A percentile compares a stretch with the other conserved stretches of the same genome.
Conservation (phyloP, 2,113 vertebrate genomes). For the Menidia beryllina region DNA sequence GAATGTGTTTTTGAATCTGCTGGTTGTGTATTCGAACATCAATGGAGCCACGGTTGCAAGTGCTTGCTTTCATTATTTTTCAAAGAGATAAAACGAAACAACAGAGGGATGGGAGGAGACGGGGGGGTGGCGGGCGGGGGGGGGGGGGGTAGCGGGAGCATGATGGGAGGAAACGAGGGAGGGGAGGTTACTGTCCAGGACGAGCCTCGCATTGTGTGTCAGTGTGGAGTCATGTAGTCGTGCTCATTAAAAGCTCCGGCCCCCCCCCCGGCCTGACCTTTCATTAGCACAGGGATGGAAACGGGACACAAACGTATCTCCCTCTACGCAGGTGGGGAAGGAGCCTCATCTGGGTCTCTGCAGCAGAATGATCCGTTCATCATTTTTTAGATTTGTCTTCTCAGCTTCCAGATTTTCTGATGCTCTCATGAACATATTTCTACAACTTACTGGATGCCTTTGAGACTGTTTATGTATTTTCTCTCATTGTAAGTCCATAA, state of each 20-base stretch:
- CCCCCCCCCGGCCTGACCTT: conserved; percentile 26
- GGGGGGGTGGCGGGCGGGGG: background rate
- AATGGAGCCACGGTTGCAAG: conserved; percentile 89
- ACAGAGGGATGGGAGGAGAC: conserved; percentile 76
- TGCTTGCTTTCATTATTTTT: conserved; percentile 95
- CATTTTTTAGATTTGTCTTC: too few relatives aligned
- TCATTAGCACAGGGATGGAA: too few relatives aligned
- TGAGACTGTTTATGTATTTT: background rate
- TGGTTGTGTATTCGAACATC: conserved; percentile 94
- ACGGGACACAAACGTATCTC: conserved; percentile 43
- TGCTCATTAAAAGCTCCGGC: conserved; percentile 81
- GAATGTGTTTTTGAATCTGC: conserved; percentile 90
- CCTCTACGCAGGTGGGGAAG: conserved; percentile 5
- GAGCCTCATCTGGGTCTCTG: background rate
- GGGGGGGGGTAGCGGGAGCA: background rate
- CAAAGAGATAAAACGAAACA: conserved; percentile 89
- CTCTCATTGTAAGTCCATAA: background rate
- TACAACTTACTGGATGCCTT: too few relatives aligned
- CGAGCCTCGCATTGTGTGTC: conserved; percentile 72
- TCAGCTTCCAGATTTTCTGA: background rate
- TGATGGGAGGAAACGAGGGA: conserved; percentile 46
- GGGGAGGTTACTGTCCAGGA: conserved; percentile 75
- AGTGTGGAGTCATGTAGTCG: conserved; percentile 79
- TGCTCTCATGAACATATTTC: too few relatives aligned
- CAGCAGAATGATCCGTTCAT: too few relatives aligned